A percentile compares a stretch with the other conserved stretches of the same genome.
Evolutionary conservation across 2,797 vertebrate genomes (phyloP).

Genomic region (Urocyon cinereoargenteus): DNA sequence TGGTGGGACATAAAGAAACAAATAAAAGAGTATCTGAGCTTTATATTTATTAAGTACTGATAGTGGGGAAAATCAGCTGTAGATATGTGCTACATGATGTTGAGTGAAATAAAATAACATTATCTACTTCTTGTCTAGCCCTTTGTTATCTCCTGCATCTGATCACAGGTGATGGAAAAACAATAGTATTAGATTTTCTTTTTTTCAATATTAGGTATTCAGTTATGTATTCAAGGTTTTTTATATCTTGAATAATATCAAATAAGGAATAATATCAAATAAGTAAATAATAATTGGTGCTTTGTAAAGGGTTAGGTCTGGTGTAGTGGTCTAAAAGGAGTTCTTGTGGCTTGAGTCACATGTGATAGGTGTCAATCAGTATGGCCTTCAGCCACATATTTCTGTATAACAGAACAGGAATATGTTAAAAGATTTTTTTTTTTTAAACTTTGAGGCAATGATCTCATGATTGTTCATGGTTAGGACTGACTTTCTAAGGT

Average conservation of each 20-base stretch:
- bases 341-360: not conserved
- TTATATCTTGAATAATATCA: not conserved
- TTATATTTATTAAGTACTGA: slow-evolving; percentile 11
- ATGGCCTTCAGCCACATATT: not conserved
- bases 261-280: not conserved
- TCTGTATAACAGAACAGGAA: slow-evolving; percentile 1
- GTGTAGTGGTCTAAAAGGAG: not conserved
- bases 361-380: not conserved
- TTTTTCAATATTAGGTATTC: slow-evolving; percentile 6
- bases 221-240: not conserved
- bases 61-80: not conserved
- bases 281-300: not conserved
- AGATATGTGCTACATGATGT: not conserved
- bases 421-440: not conserved
- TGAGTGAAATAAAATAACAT: not conserved
- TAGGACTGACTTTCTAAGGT: not conserved
- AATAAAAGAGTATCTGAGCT: not conserved
- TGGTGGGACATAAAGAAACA: not conserved
- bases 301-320: not conserved
- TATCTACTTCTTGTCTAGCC: not conserved
- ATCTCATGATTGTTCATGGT: not conserved
- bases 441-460: not conserved
- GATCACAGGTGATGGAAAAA: not conserved
- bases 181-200: not conserved
- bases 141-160: not conserved